Evolutionary conservation across 1,140 invertebrate genomes (phyloP), one percentile per base, ranked within the genome.

Genomic region (Drosophila triauraria): DNA sequence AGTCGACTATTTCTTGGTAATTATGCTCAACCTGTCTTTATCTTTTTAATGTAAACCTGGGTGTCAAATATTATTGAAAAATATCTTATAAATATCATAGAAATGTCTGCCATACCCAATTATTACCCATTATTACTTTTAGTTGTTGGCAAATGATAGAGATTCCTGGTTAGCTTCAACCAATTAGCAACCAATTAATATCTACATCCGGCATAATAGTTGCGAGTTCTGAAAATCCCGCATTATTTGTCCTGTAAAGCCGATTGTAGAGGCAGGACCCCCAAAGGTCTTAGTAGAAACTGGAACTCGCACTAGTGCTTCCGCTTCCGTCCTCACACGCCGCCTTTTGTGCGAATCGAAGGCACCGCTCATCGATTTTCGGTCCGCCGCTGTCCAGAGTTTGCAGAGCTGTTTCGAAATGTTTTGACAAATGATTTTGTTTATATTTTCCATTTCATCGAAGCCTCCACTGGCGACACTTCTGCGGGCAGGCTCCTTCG

Each of bases 371-470:
- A 80, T 84, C 71, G 70, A 83, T 75, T 79, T 77, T 70, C 47
- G 7, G 65, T 25, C 40, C 47, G 6, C 40, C 47, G 4, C 42
- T 44, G 42, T 59, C 32, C 38, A 51, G 69, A 82, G 82, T 85
- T 85, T 85, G 80, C 69, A 71, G 74, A 82, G 82, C 82, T 80
- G 63, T 85, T 82, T 76, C 67, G 63, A 90, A 90, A 88, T 88
- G 78, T 90, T 90, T 90, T 88, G 84, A 90, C 84, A 88, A 88
- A 88, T 88, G 84, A 88, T 90, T 88, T 90, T 88, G 84, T 88
- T 88, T 90, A 88, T 84, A 88, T 88, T 88, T 88, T 88, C 87
- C 78, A 85, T 90, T 90, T 90, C 84, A 90, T 85, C 84, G 84
- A 84, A 61, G 75, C 78, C 81, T 60, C 59, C 79, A 44, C 72